Base-by-base conservation (phyloP, 2,113 vertebrate species). In the Dipodomys ordii region DNA sequence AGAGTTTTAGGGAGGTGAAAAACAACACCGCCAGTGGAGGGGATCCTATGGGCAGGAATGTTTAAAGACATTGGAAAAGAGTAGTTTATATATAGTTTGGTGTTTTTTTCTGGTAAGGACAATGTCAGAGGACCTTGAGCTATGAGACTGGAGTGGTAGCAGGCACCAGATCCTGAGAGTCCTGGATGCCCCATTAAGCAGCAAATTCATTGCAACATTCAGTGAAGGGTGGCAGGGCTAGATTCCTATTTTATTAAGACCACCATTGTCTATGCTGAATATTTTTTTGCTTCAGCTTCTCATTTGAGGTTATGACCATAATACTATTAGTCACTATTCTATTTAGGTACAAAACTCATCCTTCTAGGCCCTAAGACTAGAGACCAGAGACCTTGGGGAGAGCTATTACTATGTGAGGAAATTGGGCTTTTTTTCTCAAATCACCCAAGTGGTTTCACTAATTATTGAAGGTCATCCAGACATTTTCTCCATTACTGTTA, bases 391-490 rank as follows among this genome's bases (percentile, higher is more conserved):
- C 86, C 32, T 32, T 76, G 13, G 12, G 0, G 23, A 77, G 39
- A 94, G 49, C 28, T 83, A n/a, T n/a, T 81, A 77, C 0, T 62
- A 27, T 32, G 28, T 53, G 28, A 28, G 18, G 39, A 64, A 49
- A 82, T 57, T 13, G 12, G 39, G 15, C 3, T n/a, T n/a, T 10
- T 39, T 49, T 92, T 93, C n/a, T 72, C 20, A 65, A 35, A 74
- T 82, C 4, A 53, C 68, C 9, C 18, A 87, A 71, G 30, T 30
- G n/a, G 0, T 2, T 72, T 53, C 9, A 57, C 10, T 91, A 73
- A 78, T 65, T 81, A 83, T 28, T 88, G 28, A 88, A 86, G n/a
- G 83, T 81, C 19, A 67, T 80, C 23, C 76, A 69, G 22, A 86
- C 39, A 7, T 87, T 91, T 88, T 92, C n/a, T 88, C 16, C 9